Percentiles rank a stretch among this genome's conserved stretches.
These are phyloP conservation scores for Coendou prehensilis DNA, from an alignment of 2,797 vertebrate species.

Conservation along the genomic window DNA sequence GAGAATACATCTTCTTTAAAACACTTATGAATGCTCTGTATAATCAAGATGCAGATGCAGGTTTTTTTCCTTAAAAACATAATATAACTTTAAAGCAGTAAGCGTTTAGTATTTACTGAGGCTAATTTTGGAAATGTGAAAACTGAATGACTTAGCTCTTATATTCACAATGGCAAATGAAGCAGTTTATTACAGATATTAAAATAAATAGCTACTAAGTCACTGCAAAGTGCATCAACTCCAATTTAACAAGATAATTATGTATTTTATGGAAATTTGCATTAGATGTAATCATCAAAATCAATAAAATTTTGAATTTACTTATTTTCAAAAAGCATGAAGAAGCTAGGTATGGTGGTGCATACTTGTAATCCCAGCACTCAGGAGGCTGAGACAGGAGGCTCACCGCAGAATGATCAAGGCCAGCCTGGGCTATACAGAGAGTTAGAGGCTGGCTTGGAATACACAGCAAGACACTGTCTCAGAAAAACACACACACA, in stretches of 20 bases:
- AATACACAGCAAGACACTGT: background rate
- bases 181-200: background rate
- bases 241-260: conserved; percentile 39
- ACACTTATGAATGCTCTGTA: background rate
- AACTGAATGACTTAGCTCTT: background rate
- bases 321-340: background rate
- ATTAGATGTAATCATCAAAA: conserved; percentile 21
- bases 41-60: background rate
- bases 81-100: background rate
- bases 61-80: background rate
- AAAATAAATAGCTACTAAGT: background rate
- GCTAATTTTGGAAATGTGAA: conserved; percentile 37
- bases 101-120: background rate
- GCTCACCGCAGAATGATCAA: background rate
- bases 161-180: conserved; percentile 27
- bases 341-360: background rate
- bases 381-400: background rate
- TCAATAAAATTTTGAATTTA: conserved; percentile 28
- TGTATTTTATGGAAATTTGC: conserved; percentile 21
- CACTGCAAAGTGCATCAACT: background rate
- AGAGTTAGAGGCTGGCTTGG: background rate
- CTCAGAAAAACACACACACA: background rate
- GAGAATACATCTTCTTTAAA: conserved; percentile 35
- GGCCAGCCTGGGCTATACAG: background rate
- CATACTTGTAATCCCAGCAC: background rate